Conservation (phyloP, 1,140 invertebrate genomes). For the Leptinotarsa defecta region DNA sequence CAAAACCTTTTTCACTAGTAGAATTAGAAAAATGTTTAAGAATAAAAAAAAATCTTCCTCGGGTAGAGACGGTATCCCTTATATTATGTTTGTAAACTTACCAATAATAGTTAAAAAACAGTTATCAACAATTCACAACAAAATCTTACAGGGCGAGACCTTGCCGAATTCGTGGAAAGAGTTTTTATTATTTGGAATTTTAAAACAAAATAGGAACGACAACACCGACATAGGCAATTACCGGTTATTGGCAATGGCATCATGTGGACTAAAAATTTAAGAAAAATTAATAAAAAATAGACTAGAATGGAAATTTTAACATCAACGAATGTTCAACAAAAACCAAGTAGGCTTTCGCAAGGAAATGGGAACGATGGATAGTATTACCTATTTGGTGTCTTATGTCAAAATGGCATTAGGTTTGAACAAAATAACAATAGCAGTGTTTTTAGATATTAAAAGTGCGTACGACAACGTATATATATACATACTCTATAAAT, state of each 20-base stretch:
- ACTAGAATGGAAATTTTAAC: too few species aligned
- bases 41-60: too few species aligned
- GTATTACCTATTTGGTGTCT: not conserved
- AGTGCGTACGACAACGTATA: too few species aligned
- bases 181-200: not conserved
- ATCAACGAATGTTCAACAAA: not conserved
- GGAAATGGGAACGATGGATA: not conserved
- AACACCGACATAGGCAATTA: not conserved
- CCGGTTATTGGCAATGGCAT: slow-evolving; percentile 14
- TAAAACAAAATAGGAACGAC: slow-evolving; percentile 6
- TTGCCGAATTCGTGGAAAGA: not conserved
- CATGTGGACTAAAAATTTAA: slow-evolving; percentile 4
- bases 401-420: slow-evolving; percentile 4
- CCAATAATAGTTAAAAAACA: not conserved
- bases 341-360: slow-evolving; percentile 11
- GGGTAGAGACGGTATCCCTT: too few species aligned
- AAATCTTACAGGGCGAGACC: not conserved
- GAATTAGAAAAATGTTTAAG: too few species aligned
- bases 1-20: too few species aligned
- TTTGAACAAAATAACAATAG: too few species aligned
- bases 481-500: too few species aligned
- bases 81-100: too few species aligned
- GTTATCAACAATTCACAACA: slow-evolving; percentile 10
- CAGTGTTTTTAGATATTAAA: too few species aligned
- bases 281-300: slow-evolving; percentile 4